Base-by-base conservation (phyloP, 2,888 invertebrate species). In the Nezara viridula region DNA sequence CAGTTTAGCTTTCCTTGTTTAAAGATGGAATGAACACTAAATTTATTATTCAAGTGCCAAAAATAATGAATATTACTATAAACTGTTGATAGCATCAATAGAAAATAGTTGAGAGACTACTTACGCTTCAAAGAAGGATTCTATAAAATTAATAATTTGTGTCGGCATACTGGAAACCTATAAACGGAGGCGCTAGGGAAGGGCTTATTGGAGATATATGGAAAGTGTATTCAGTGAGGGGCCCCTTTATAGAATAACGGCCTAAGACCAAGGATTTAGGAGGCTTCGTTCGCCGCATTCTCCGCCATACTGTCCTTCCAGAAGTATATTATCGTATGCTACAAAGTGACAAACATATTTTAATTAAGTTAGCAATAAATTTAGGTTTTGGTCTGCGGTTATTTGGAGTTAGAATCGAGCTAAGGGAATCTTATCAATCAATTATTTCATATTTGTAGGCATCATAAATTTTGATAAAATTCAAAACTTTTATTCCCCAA, bases 211-310 rank as follows among this genome's bases (percentile, higher is more conserved):
- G 19, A 73, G 81, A 81, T 40, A 81, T 81, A 81, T 81, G 81
- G 81, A 81, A 81, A 81, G 81, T 81, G 44, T 40, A 81, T 81
- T 81, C 81, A 81, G 81, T 9, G 81, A n/a, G 81, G n/a, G 44
- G 40, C 12, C 81, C n/a, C 81, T 81, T 81, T 81, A 81, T 81
- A 81, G 81, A 81, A 81, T 81, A 81, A 81, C 12, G 44, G 81
- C 44, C 81, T n/a, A 44, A 81, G 24, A 16, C 12, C 81, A 24
- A 24, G 44, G 81, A 44, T 44, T 81, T 44, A n/a, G 44, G 47
- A 44, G 14, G 81, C 44, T 47, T n/a, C 44, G 10, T 24, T 77
- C 37, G 37, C 77, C 24, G 14, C 44, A n/a, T 21, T 24, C 40
- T 81, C 44, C 44, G 24, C 12, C 81, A 24, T 77, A 0, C 40